Evolutionary conservation across 2,113 vertebrate genomes (phyloP).

Genomic region (Eptesicus fuscus): DNA sequence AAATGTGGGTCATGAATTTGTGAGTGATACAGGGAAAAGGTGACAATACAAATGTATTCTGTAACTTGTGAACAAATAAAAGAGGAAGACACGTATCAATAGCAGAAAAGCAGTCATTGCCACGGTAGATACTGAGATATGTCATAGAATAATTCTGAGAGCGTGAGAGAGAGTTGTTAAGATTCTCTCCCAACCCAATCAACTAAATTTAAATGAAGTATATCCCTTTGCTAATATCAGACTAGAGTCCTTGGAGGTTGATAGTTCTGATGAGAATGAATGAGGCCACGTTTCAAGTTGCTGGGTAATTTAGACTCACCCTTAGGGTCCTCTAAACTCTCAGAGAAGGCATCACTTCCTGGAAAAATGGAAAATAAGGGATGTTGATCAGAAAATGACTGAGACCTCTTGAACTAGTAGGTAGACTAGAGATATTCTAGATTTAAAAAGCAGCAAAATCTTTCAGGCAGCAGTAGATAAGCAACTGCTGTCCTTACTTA

Average conservation of each 20-base stretch:
- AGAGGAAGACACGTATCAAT: not conserved
- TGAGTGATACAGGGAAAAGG: not conserved
- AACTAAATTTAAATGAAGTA: not conserved
- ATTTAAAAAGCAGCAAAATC: slow-evolving; percentile 10
- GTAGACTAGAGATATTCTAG: not conserved
- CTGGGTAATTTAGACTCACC: not conserved
- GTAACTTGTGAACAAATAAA: not conserved
- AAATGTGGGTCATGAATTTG: not conserved
- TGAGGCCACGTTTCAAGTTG: not conserved
- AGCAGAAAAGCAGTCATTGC: not conserved
- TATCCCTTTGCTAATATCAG: not conserved
- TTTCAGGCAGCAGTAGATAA: not conserved
- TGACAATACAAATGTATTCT: not conserved
- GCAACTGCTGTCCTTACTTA: not conserved
- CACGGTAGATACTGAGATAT: not conserved
- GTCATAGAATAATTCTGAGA: not conserved
- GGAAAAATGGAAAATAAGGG: not conserved
- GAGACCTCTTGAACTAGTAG: not conserved
- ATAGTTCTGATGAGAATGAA: not conserved
- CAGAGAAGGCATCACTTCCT: not conserved
- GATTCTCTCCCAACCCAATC: not conserved
- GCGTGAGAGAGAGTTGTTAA: not conserved
- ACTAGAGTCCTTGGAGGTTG: not conserved
- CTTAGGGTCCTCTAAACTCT: not conserved
- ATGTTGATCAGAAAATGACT: not conserved